A percentile compares a stretch with the other conserved stretches of the same genome.
Evolutionary conservation across 1,140 invertebrate species (phyloP).

Genomic region (Idris sp.): DNA sequence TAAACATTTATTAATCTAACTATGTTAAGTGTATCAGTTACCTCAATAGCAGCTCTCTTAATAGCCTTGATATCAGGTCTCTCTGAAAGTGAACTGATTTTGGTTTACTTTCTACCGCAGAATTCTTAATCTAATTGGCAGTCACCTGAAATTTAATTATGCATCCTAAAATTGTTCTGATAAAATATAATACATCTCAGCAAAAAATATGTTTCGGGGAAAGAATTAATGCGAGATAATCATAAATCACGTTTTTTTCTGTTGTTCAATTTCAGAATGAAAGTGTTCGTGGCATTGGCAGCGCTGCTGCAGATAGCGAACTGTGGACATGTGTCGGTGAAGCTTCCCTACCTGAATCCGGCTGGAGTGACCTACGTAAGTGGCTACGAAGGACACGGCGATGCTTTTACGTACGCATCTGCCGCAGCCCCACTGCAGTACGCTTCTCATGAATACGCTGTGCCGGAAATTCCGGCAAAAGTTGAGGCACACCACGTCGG

Average conservation of each 20-base stretch:
- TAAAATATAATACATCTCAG: too few relatives aligned
- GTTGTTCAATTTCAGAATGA: slow-evolving; percentile 65
- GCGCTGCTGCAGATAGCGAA: slow-evolving; percentile 68
- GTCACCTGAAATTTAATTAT: too few relatives aligned
- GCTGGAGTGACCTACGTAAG: slow-evolving; percentile 77
- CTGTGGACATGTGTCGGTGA: slow-evolving; percentile 69
- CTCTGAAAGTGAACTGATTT: background rate
- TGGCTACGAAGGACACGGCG: slow-evolving; percentile 64
- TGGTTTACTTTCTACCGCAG: background rate
- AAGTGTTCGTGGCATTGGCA: slow-evolving; percentile 67
- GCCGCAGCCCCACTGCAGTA: slow-evolving; percentile 40
- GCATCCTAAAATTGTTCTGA: too few relatives aligned
- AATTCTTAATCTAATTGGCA: too few relatives aligned
- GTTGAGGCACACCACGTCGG: slow-evolving; percentile 66
- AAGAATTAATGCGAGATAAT: too few relatives aligned
- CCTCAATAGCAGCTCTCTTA: too few relatives aligned
- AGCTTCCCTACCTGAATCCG: slow-evolving; percentile 77
- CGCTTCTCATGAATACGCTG: slow-evolving; percentile 53
- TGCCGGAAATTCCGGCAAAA: slow-evolving; percentile 66
- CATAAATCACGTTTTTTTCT: slow-evolving; percentile 34
- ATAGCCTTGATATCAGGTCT: too few relatives aligned
- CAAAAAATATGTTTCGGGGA: too few relatives aligned
- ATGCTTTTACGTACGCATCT: slow-evolving; percentile 57
- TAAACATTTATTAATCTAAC: too few relatives aligned
- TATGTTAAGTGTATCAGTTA: too few relatives aligned